A percentile compares a stretch with the other conserved stretches of the same genome.
Evolutionary conservation across 2,888 invertebrate genomes (phyloP).

Genomic region (Perizoma flavofasciatum): DNA sequence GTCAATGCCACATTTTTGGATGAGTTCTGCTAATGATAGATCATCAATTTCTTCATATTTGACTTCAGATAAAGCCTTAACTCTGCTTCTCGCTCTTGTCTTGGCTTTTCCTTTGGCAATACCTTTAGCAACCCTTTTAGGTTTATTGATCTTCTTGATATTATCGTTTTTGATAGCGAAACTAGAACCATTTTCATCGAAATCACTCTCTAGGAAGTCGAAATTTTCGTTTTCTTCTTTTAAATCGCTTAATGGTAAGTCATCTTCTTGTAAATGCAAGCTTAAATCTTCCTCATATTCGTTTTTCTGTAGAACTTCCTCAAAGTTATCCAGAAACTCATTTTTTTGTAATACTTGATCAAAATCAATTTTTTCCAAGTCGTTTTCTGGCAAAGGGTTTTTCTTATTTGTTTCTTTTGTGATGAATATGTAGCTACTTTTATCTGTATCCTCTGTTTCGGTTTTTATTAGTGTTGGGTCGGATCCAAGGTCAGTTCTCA

Average conservation of each 20-base stretch:
- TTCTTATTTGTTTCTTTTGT: slow-evolving; percentile 10
- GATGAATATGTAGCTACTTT: slow-evolving; percentile 4
- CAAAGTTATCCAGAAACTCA: slow-evolving; percentile 10
- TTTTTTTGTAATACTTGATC: slow-evolving; percentile 14
- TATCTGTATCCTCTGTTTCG: slow-evolving; percentile 17
- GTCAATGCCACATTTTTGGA: slow-evolving; percentile 11
- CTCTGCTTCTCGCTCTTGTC: not conserved
- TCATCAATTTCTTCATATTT: slow-evolving; percentile 25
- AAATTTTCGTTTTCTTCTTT: slow-evolving; percentile 16
- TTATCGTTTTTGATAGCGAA: not conserved
- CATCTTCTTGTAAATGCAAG: slow-evolving; percentile 10
- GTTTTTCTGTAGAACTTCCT: slow-evolving; percentile 6
- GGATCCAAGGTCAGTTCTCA: slow-evolving; percentile 1
- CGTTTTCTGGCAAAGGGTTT: not conserved
- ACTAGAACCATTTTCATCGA: slow-evolving; percentile 4
- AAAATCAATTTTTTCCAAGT: slow-evolving; percentile 5
- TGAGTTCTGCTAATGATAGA: slow-evolving; percentile 15
- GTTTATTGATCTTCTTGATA: no score
- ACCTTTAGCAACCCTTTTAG: not conserved
- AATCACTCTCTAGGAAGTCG: slow-evolving; percentile 8
- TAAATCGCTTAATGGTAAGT: slow-evolving; percentile 19
- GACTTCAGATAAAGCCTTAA: slow-evolving; percentile 2
- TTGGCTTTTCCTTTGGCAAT: slow-evolving; percentile 2
- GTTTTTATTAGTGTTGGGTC: slow-evolving; percentile 13
- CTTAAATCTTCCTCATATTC: slow-evolving; percentile 8